These are phyloP conservation scores for Deilephila porcellus DNA, from an alignment of 2,888 invertebrate genomes.

Conservation along the genomic window DNA sequence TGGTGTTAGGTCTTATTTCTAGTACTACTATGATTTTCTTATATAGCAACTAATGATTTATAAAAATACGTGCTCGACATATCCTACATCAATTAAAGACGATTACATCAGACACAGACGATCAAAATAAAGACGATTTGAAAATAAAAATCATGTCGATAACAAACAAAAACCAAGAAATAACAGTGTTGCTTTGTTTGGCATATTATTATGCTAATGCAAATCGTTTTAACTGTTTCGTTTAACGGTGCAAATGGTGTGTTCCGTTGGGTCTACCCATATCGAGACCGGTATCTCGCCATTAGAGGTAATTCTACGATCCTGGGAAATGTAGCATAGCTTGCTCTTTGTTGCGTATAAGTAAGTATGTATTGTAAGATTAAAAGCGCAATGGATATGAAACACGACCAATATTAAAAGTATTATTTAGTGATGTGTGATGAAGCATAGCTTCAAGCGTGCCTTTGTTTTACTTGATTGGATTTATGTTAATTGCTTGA, in stretches of 20 bases:
- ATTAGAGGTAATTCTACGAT: not conserved
- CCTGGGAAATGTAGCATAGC: not conserved
- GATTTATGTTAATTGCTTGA: no score
- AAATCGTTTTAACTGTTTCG: conserved; percentile 5
- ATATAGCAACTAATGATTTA: no score
- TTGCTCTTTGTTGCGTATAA: not conserved
- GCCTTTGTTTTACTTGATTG: no score
- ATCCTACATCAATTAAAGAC: no score
- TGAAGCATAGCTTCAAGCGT: no score
- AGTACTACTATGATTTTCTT: no score
- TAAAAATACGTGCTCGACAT: no score
- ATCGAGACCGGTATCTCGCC: not conserved
- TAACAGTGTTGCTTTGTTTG: not conserved
- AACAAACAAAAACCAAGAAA: not conserved
- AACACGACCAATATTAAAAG: no score
- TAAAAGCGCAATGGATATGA: no score
- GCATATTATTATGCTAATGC: not conserved
- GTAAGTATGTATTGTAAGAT: not conserved
- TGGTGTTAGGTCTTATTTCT: no score
- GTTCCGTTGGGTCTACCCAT: conserved; percentile 8
- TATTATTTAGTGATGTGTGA: no score
- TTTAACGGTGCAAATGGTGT: conserved; percentile 6
- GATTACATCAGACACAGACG: no score
- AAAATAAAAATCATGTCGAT: not conserved
- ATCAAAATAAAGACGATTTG: not conserved